Evolutionary conservation across 2,797 vertebrate species (phyloP).

Genomic region (Myoxocephalus aenaeus): DNA sequence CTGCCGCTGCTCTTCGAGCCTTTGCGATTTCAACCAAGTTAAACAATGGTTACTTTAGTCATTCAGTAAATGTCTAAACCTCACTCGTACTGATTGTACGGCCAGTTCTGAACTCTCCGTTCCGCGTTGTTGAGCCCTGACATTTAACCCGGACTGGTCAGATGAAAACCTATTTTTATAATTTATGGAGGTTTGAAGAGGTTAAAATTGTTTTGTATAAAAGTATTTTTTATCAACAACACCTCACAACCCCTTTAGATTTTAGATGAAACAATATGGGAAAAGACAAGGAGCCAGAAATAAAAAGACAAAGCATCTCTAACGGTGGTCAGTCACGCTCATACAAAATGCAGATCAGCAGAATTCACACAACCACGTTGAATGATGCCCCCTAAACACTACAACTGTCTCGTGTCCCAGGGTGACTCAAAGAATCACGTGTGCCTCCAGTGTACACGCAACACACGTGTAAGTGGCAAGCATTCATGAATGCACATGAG

Average conservation of each 20-base stretch:
- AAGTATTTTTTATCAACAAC: background rate
- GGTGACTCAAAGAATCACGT: constrained; percentile 54
- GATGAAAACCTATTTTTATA: background rate
- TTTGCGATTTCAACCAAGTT: too few relatives aligned
- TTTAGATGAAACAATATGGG: background rate
- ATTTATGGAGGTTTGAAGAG: too few relatives aligned
- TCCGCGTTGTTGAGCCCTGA: background rate
- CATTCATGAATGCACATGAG: background rate
- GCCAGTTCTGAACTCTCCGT: background rate
- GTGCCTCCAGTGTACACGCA: constrained; percentile 14
- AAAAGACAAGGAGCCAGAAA: background rate
- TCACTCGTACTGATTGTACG: background rate
- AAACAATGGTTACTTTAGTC: too few relatives aligned
- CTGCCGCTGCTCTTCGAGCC: too few relatives aligned
- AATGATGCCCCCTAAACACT: constrained; percentile 90
- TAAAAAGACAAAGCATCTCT: background rate
- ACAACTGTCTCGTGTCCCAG: constrained; percentile 86
- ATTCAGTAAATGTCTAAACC: background rate
- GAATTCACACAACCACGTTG: constrained; percentile 27
- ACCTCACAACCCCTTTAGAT: background rate
- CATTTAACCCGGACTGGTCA: background rate
- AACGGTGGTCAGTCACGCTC: constrained; percentile 3
- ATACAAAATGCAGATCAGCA: constrained; percentile 41
- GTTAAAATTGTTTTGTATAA: background rate
- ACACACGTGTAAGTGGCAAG: constrained; percentile 3